A percentile compares a stretch with the other conserved stretches of the same genome.
phyloP scores from a whole-genome alignment of 2,113 vertebrate species.

The Pomatostomus ruficeps region DNA sequence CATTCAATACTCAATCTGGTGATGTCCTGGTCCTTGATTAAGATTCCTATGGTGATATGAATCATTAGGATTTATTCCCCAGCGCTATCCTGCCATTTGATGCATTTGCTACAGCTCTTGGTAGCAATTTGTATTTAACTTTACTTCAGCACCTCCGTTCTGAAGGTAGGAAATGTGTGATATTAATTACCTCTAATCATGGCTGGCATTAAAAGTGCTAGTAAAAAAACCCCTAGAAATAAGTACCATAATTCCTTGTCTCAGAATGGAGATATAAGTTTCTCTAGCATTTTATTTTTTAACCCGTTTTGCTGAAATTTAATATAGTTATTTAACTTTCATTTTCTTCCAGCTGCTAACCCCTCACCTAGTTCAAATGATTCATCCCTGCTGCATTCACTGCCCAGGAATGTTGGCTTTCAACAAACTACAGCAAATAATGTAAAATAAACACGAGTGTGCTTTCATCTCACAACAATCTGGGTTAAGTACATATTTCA shows the following conservation, averaged over 20 bases:
- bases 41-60: background rate
- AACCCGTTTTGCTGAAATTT: conserved; percentile 48
- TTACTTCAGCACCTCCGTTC: background rate
- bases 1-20: background rate
- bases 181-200: background rate
- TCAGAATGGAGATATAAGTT: background rate
- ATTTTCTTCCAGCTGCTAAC: conserved; percentile 65
- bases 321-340: conserved; percentile 51
- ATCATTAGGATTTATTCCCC: background rate
- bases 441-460: conserved; percentile 76
- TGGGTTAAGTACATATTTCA: conserved; percentile 75
- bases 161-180: background rate
- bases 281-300: conserved; percentile 8
- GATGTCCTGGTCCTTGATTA: background rate
- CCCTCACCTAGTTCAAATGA: conserved; percentile 79
- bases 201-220: background rate
- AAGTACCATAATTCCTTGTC: background rate
- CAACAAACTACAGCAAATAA: conserved; percentile 72
- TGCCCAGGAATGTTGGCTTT: conserved; percentile 77
- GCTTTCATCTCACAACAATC: conserved; percentile 74
- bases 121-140: background rate
- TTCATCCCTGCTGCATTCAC: conserved; percentile 75
- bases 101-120: background rate
- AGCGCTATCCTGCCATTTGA: background rate
- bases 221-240: background rate